Evolutionary conservation across 2,888 invertebrate species (phyloP), one percentile per base, ranked within the genome.

Genomic region (Pinctada fucata): DNA sequence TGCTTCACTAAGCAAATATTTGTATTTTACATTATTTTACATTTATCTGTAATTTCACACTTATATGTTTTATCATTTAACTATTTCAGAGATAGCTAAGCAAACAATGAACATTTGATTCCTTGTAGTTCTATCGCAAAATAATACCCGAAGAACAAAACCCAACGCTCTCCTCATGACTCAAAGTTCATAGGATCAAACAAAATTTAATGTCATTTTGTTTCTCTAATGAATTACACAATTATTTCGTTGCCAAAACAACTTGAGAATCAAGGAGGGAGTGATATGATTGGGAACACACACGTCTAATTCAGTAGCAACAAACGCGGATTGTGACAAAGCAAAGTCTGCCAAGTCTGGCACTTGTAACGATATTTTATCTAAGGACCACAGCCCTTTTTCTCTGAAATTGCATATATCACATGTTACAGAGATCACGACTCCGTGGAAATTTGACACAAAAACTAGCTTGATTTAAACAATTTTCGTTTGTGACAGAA

Each of bases 401-500:
- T 13, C 13, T 58, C 58, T 58, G 58, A 10, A 31, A 10, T 58
- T 58, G 58, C 58, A 58, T 58, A 58, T 58, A 58, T 58, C 58
- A 58, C 58, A 58, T 58, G 58, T 13, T 58, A 10, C 58, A 6
- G 13, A 58, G 8, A 58, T 58, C 58, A 58, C 58, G 58, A 58
- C 58, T 58, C 58, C 6, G 13, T 6, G 13, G 58, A 58, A 58
- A 58, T 58, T 10, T 58, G 58, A 58, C 58, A 58, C 58, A 13
- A 13, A 6, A 6, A 58, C 8, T 31, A 58, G 8, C 13, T 13
- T 58, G 8, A 58, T 58, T 58, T 58, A 58, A 58, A 58, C 58
- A 58, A 58, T 58, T 58, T 58, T 58, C 58, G 58, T 58, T 58
- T 58, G 58, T 58, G 58, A 58, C 58, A 58, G 58, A 58, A 58